Base-by-base conservation (phyloP, 2,888 invertebrate species). In the Falcaria lacertinaria region DNA sequence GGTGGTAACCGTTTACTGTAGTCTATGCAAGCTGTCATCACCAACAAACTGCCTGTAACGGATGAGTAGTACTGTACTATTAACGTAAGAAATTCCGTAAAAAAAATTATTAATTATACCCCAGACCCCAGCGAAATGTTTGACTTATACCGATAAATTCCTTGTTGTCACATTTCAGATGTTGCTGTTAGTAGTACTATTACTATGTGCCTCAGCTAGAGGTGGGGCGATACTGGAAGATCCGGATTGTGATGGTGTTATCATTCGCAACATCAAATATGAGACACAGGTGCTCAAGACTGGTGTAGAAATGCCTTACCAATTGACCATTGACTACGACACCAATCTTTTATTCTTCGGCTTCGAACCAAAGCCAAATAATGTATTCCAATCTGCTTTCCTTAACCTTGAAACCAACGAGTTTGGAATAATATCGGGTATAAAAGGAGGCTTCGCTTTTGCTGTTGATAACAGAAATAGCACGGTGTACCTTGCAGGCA, bases 331-430 rank as follows among this genome's bases (percentile, higher is more conserved):
- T 15, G 82, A 87, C 44, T 71, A 78, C 28, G 62, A 74, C 13
- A 81, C 71, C 1, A 75, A 77, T 41, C 72, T 64, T 1, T 41
- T 86, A 17, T 85, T 80, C 57, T 85, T 80, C 45, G 85, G 84
- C 45, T 77, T 43, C 58, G 1, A 52, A 58, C 25, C 25, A n/a
- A n/a, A n/a, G n/a, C n/a, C 39, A 0, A 33, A 40, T 2, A 45
- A 48, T 1, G 42, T 39, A 11, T 82, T 82, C 35, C 54, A 64
- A 51, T 57, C 74, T 7, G 77, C 69, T 0, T 78, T 67, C 41
- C 38, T 83, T 1, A 75, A 75, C 47, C 47, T 85, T 1, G 75
- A 76, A 42, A 79, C 69, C 0, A 64, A 69, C 28, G 64, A 67
- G 1, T 73, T 57, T 7, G 62, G 60, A 0, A 44, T 42, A 8